These are phyloP conservation scores for Diaperis boleti DNA, from an alignment of 2,888 invertebrate species.

Conservation along the genomic window DNA sequence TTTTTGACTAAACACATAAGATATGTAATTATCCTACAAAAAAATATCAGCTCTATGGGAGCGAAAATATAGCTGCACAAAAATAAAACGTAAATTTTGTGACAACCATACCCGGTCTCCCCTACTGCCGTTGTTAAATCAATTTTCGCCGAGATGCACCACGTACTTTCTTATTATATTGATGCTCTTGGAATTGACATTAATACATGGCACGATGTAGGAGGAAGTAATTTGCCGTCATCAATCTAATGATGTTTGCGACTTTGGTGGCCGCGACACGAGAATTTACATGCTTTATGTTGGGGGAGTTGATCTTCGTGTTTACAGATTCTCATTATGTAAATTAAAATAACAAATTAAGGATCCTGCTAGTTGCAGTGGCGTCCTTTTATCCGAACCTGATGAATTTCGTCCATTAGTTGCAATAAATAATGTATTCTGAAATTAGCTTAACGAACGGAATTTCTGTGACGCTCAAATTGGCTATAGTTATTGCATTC, in stretches of 20 bases:
- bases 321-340: conserved; percentile 30
- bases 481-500: too few species aligned
- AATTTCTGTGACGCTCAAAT: too few species aligned
- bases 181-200: conserved; percentile 30
- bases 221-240: conserved; percentile 35
- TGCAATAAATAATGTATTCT: too few species aligned
- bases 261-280: conserved; percentile 28
- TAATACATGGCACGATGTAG: conserved; percentile 27
- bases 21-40: too few species aligned
- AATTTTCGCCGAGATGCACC: conserved; percentile 21
- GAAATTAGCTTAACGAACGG: too few species aligned
- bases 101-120: too few species aligned
- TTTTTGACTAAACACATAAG: too few species aligned
- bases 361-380: conserved; percentile 1
- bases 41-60: too few species aligned
- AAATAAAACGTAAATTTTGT: too few species aligned
- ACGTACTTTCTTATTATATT: conserved; percentile 20
- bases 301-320: conserved; percentile 22
- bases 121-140: conserved; percentile 23
- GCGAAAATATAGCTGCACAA: too few species aligned
- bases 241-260: conserved; percentile 34
- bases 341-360: conserved; percentile 27
- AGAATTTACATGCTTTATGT: conserved; percentile 25
- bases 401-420: background rate
- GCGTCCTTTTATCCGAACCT: background rate